Base-by-base conservation (phyloP, 2,113 vertebrate genomes). In the Mustela nigripes region DNA sequence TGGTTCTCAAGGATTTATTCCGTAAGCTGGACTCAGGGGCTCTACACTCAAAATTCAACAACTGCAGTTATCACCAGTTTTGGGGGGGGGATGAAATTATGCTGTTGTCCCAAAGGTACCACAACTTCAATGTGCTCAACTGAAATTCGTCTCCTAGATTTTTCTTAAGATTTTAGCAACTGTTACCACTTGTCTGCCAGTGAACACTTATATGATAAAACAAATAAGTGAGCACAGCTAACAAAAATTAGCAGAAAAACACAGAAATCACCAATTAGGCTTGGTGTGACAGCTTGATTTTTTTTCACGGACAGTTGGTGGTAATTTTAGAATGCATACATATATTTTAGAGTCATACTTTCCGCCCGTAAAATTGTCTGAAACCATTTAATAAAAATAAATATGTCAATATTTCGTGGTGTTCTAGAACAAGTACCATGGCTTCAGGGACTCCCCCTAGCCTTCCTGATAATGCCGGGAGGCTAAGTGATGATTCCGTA, bases 341-440 rank as follows among this genome's bases (percentile, higher is more conserved):
- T 89, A 65, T 36, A 84, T 96, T 89, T 81, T 4, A 91, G 79
- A 82, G 69, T 53, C 83, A 69, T 62, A n/a, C 56, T 71, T 81
- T 78, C 69, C 67, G n/a, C 94, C 78, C 8, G 1, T 96, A 63
- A 94, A 84, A 76, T 60, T 76, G 81, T 73, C 80, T 81, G 18
- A 60, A 89, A 56, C 67, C 88, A 83, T 89, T 81, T 88, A 88
- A 71, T 78, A 81, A 89, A 91, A 88, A 93, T n/a, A 94, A 81
- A 62, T 33, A 50, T 58, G n/a, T 91, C 58, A 21, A 0, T 80
- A 62, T 91, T 92, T 82, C 71, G 28, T 4, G 21, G 31, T 63
- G 33, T 85, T 91, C 73, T 14, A 31, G 36, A 18, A 78, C 76
- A 56, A 60, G 9, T 15, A 28, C 12, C 10, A 4, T 0, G 1